A percentile compares a stretch with the other conserved stretches of the same genome.
Evolutionary conservation across 2,888 invertebrate genomes (phyloP).

Genomic region (Athalia cordata): DNA sequence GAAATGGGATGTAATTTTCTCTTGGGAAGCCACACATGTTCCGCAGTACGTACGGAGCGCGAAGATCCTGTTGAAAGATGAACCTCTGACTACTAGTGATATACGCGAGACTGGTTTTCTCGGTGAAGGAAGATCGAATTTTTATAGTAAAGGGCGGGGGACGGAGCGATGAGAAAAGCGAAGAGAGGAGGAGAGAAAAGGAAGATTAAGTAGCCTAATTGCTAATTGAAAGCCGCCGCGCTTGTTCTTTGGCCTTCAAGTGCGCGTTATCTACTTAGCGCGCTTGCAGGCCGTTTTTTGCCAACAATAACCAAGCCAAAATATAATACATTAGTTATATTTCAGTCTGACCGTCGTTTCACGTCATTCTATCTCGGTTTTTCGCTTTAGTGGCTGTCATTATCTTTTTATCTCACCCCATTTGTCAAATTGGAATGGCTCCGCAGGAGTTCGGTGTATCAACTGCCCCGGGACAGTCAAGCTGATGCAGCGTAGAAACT

Average conservation of each 20-base stretch:
- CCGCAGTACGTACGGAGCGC: background rate
- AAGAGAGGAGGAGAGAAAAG: background rate
- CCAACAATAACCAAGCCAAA: slow-evolving; percentile 9
- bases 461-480: background rate
- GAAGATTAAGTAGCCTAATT: slow-evolving; percentile 33
- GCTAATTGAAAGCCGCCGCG: slow-evolving; percentile 38
- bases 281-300: slow-evolving; percentile 32
- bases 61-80: slow-evolving; percentile 16
- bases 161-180: no score
- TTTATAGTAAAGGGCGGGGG: slow-evolving; percentile 17
- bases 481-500: slow-evolving; percentile 22
- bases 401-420: slow-evolving; percentile 37
- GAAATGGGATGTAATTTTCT: slow-evolving; percentile 35
- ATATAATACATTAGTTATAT: slow-evolving; percentile 33
- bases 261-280: slow-evolving; percentile 39
- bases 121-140: slow-evolving; percentile 27
- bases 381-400: slow-evolving; percentile 26
- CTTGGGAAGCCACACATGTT: slow-evolving; percentile 27
- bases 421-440: slow-evolving; percentile 37
- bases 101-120: slow-evolving; percentile 22
- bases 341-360: slow-evolving; percentile 30
- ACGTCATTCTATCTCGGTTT: slow-evolving; percentile 21
- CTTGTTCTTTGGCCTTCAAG: slow-evolving; percentile 30
- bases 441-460: slow-evolving; percentile 5
- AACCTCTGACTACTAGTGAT: slow-evolving; percentile 8